These are phyloP conservation scores for Chymomyza amoena DNA, from an alignment of 2,888 invertebrate genomes.

Conservation along the genomic window DNA sequence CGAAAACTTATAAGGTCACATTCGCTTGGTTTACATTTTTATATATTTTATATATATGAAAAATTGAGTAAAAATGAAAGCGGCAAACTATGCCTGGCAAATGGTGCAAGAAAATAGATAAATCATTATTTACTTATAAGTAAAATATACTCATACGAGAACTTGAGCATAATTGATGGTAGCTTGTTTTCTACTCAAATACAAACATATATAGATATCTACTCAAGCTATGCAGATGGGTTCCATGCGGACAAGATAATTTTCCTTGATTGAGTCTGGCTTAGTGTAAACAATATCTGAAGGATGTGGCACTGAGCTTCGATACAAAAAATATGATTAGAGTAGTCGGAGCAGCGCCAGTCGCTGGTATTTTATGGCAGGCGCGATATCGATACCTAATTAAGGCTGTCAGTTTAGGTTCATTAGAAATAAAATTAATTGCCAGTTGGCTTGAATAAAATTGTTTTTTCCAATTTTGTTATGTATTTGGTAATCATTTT, in stretches of 20 bases:
- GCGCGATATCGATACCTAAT: too few species aligned
- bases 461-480: too few species aligned
- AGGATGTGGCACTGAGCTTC: background rate
- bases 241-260: background rate
- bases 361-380: too few species aligned
- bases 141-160: background rate
- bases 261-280: background rate
- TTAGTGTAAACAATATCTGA: background rate
- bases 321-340: too few species aligned
- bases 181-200: background rate
- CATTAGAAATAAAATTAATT: too few species aligned
- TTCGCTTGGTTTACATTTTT: background rate
- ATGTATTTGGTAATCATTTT: too few species aligned
- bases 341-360: too few species aligned
- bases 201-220: background rate
- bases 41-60: background rate
- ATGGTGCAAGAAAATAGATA: background rate
- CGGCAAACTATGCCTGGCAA: background rate
- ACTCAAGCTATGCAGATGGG: background rate
- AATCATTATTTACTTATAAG: background rate
- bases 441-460: too few species aligned
- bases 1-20: background rate
- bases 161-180: background rate
- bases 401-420: too few species aligned
- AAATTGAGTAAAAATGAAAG: background rate